Base-by-base conservation (phyloP, 2,888 invertebrate genomes). In the Desoria tigrina region DNA sequence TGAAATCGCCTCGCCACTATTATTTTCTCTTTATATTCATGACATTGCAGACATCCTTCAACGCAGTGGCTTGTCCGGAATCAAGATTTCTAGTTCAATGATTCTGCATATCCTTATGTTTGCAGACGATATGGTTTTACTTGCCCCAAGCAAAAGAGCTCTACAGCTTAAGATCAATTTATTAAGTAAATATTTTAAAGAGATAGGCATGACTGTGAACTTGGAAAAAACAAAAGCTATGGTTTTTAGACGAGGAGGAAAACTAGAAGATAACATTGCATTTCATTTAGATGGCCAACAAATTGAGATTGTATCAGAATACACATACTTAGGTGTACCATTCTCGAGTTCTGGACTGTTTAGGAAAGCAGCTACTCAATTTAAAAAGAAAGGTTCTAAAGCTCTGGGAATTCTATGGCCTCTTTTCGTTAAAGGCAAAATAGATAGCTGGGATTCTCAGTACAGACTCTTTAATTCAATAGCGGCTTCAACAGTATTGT, bases 111-210 rank as follows among this genome's bases (percentile, higher is more conserved):
- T 56, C 9, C 39, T 56, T 0, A n/a, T 32, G 7, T 56, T 56
- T 18, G 56, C 56, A 9, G 56, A 56, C 11, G 56, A 56, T 11
- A 56, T 32, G 18, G 39, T 56, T 4, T 0, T 56, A 1, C 3
- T 56, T 1, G 28, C 56, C 2, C 18, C n/a, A 1, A 18, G 32
- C 9, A 4, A 18, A 1, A 1, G 1, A 2, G 28, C 18, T 9
- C 56, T 56, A 0, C 18, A 32, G 21, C n/a, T n/a, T 6, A 32
- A 56, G 21, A 32, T 32, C 0, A 37, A 32, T 9, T 1, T 23
- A 18, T 16, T 56, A 0, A 2, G 7, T 1, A 1, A 28, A 2
- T 56, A 32, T 11, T 32, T 56, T 9, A 1, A 28, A 32, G 4
- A 14, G 1, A 3, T 32, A 6, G 7, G 18, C 1, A 28, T 56